Base-by-base conservation (phyloP, 1,140 invertebrate species). In the Cotesia typhae region DNA sequence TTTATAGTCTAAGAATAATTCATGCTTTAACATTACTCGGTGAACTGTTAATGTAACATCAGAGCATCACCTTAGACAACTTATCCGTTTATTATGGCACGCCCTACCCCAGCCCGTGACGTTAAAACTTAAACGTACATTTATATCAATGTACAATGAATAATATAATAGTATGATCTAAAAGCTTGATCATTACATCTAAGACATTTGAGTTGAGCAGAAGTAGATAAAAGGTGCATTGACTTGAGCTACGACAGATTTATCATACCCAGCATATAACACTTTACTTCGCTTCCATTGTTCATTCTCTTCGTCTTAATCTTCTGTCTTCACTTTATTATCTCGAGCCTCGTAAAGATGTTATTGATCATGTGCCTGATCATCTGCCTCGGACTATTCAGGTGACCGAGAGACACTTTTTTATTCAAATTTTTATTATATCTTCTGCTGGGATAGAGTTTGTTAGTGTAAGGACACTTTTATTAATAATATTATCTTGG, bases 291-390 rank as follows among this genome's bases (percentile, higher is more conserved):
- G 17, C 72, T 64, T 63, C 66, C 66, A 72, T 52, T 28, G 65
- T 75, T 67, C 38, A 59, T 53, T 64, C 70, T 65, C 61, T 67
- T 61, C 51, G 60, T 36, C 35, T 10, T 64, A 51, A 20, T 74
- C 20, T 37, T 52, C 35, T 51, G 20, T 51, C 60, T 17, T 60
- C 17, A 37, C 66, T 63, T 68, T 60, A 74, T 79, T 77, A 76
- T 78, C 74, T 68, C 70, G 38, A 72, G 53, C 72, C 79, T 81
- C 79, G 77, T 80, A 76, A 81, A 81, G 67, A 75, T 80, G 77
- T 76, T 76, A 81, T 81, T 79, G 79, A 81, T 81, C 76, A 80
- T 77, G 75, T 28, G 75, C 70, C 73, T 67, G 38, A 36, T 10
- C 17, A 7, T 68, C 35, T 55, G 47, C 60, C 14, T 37, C 28